Evolutionary conservation across 1,140 invertebrate genomes (phyloP).

Genomic region (Drosophila littoralis): DNA sequence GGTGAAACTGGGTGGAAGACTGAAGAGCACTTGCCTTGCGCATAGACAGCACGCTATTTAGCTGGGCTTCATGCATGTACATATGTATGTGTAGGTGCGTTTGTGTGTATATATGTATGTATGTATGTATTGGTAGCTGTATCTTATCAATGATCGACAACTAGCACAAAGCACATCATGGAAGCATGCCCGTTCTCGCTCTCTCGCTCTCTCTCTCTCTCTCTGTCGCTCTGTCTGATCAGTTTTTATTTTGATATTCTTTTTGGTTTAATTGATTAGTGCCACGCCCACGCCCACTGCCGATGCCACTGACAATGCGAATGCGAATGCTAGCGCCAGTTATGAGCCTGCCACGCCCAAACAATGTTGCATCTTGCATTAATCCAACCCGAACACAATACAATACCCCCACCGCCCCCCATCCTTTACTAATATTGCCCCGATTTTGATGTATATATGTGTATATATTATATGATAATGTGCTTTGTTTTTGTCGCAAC

Average conservation of each 20-base stretch:
- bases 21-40: too few species aligned
- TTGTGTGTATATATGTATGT: neutral
- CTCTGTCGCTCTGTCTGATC: conserved; percentile 1
- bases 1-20: too few species aligned
- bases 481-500: conserved; percentile 39
- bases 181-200: too few species aligned
- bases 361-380: conserved; percentile 74
- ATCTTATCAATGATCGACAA: neutral
- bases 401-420: neutral
- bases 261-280: conserved; percentile 49
- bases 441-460: neutral
- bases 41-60: too few species aligned
- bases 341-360: conserved; percentile 54
- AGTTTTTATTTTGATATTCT: conserved; percentile 33
- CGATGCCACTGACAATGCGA: conserved; percentile 5
- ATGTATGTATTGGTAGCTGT: too few species aligned
- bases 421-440: neutral
- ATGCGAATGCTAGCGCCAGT: conserved; percentile 36
- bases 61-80: neutral
- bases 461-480: conserved; percentile 15
- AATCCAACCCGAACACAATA: conserved; percentile 28
- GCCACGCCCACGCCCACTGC: conserved; percentile 41
- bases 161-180: neutral
- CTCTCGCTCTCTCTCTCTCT: neutral
- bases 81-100: neutral